Evolutionary conservation across 2,113 vertebrate species (phyloP).

Genomic region (Heloderma charlesbogerti): DNA sequence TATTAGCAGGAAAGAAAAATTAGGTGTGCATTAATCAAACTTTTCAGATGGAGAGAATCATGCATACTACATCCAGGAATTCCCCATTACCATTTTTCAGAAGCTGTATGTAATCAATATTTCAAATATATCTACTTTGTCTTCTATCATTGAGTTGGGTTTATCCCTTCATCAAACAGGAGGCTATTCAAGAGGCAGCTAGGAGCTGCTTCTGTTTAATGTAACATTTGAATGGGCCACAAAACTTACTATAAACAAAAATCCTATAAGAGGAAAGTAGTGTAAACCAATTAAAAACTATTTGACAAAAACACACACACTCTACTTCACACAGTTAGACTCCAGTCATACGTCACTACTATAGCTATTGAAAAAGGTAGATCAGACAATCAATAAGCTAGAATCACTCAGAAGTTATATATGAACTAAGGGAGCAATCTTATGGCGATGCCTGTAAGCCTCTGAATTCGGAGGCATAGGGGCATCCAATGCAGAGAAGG

Average conservation of each 20-base stretch:
- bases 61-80: slow-evolving; percentile 53
- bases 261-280: not conserved
- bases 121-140: slow-evolving; percentile 59
- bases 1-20: slow-evolving; percentile 76
- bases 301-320: not conserved
- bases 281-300: not conserved
- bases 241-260: slow-evolving; percentile 4
- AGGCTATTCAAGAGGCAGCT: slow-evolving; percentile 40
- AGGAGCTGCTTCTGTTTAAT: slow-evolving; percentile 46
- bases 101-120: slow-evolving; percentile 67
- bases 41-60: slow-evolving; percentile 62
- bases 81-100: slow-evolving; percentile 35
- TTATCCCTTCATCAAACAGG: slow-evolving; percentile 30
- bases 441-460: too few relatives aligned
- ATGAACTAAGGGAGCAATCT: not conserved
- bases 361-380: not conserved
- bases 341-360: not conserved
- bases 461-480: too few relatives aligned
- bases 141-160: slow-evolving; percentile 43
- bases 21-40: slow-evolving; percentile 76
- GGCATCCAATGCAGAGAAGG: too few relatives aligned
- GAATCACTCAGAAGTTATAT: not conserved
- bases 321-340: not conserved
- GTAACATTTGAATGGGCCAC: slow-evolving; percentile 1
- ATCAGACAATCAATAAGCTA: not conserved